phyloP scores from a whole-genome alignment of 2,888 invertebrate genomes.

The Thyatira batis region DNA sequence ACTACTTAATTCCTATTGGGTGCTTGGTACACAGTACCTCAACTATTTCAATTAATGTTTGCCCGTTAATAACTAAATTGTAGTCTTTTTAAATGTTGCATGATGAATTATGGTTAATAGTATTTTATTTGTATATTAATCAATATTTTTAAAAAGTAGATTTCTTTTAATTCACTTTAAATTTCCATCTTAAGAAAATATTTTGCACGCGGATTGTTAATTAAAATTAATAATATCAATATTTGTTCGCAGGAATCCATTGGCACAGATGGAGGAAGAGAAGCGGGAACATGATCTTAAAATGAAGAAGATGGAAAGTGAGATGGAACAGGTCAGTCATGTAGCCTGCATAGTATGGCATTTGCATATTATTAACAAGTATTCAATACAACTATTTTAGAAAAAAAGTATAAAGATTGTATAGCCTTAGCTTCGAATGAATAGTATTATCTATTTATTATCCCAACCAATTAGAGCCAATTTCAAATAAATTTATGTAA shows the following conservation, averaged over 20 bases:
- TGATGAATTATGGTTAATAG: neutral
- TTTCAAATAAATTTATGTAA: too few relatives aligned
- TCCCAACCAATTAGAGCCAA: too few relatives aligned
- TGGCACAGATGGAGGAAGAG: constrained; percentile 99
- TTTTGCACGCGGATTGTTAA: neutral
- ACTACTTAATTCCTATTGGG: neutral
- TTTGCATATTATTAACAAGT: neutral
- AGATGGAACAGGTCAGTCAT: constrained; percentile 92
- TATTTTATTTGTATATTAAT: neutral
- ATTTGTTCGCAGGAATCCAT: constrained; percentile 91
- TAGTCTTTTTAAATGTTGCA: neutral
- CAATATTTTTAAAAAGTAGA: too few relatives aligned
- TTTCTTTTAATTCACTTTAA: neutral
- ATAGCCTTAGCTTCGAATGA: too few relatives aligned
- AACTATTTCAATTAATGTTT: neutral
- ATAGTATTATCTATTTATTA: too few relatives aligned
- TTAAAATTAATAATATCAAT: neutral
- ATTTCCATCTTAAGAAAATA: neutral
- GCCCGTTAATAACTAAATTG: too few relatives aligned
- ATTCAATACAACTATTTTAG: too few relatives aligned
- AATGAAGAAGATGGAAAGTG: constrained; percentile 99
- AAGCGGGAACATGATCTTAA: constrained; percentile 97
- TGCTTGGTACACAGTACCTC: neutral
- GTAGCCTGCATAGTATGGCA: neutral
- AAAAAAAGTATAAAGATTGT: too few relatives aligned